Evolutionary conservation across 2,797 vertebrate genomes (phyloP).

Genomic region (Gallinago stenura): DNA sequence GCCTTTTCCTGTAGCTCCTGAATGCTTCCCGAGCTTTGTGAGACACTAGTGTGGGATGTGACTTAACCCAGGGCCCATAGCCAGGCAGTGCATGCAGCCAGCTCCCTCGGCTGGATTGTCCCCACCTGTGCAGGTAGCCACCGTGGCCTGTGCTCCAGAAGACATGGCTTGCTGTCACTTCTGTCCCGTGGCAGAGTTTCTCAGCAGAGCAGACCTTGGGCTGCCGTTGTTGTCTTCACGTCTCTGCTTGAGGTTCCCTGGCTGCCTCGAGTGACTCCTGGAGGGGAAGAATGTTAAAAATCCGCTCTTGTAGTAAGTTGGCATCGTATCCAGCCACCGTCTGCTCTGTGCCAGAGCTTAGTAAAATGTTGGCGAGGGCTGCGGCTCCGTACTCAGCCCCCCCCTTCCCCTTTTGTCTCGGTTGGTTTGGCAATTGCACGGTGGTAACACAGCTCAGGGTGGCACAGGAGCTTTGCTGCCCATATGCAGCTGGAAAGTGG

Average conservation of each 20-base stretch:
- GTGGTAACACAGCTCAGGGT: slow-evolving; percentile 30
- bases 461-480: slow-evolving; percentile 51
- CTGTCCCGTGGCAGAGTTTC: background rate
- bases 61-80: background rate
- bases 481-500: slow-evolving; percentile 27
- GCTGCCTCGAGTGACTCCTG: slow-evolving; percentile 73
- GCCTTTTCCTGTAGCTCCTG: background rate
- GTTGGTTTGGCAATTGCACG: slow-evolving; percentile 56
- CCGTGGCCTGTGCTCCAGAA: background rate
- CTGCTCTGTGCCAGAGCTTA: slow-evolving; percentile 72
- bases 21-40: background rate
- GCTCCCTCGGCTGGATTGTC: background rate
- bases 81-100: background rate
- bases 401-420: slow-evolving; percentile 49
- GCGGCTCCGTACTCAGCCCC: background rate
- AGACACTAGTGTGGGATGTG: background rate
- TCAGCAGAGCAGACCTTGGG: background rate
- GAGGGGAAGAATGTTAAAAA: slow-evolving; percentile 77
- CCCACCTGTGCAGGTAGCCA: background rate
- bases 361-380: slow-evolving; percentile 69
- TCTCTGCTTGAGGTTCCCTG: slow-evolving; percentile 41
- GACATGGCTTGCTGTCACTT: background rate
- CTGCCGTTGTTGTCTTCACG: background rate
- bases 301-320: slow-evolving; percentile 75
- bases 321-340: slow-evolving; percentile 73